These are phyloP conservation scores for Euspilapteryx auroguttella DNA, from an alignment of 2,888 invertebrate species.

Conservation along the genomic window DNA sequence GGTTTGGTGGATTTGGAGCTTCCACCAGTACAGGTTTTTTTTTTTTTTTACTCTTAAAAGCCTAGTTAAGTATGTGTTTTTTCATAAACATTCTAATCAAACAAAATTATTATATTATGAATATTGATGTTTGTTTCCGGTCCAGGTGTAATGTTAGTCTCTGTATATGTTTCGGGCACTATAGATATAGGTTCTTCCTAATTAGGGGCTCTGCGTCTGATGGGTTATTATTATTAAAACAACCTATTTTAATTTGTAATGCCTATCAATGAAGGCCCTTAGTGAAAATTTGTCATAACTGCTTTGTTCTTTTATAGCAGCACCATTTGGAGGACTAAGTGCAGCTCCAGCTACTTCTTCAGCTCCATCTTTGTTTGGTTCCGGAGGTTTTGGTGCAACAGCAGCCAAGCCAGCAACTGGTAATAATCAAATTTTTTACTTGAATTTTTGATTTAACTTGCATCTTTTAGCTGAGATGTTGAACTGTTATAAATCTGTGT, in stretches of 20 bases:
- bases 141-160: too few species aligned
- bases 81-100: too few species aligned
- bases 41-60: too few species aligned
- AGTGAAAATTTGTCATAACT: too few species aligned
- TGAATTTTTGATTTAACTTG: not conserved
- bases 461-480: not conserved
- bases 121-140: too few species aligned
- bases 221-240: too few species aligned
- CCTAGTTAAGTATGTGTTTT: too few species aligned
- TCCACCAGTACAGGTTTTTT: conserved; percentile 31
- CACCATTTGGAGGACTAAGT: conserved; percentile 55
- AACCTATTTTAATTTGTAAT: not conserved
- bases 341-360: conserved; percentile 50
- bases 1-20: conserved; percentile 48
- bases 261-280: too few species aligned
- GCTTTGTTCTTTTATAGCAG: too few species aligned
- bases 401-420: conserved; percentile 46
- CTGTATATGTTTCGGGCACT: too few species aligned
- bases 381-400: conserved; percentile 41
- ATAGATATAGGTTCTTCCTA: too few species aligned
- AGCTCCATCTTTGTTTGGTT: conserved; percentile 58
- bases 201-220: too few species aligned
- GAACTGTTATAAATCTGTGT: not conserved
- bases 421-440: conserved; percentile 9
- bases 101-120: conserved; percentile 5